Conservation (phyloP, 2,888 invertebrate genomes). For the Mechanitis mazaeus region DNA sequence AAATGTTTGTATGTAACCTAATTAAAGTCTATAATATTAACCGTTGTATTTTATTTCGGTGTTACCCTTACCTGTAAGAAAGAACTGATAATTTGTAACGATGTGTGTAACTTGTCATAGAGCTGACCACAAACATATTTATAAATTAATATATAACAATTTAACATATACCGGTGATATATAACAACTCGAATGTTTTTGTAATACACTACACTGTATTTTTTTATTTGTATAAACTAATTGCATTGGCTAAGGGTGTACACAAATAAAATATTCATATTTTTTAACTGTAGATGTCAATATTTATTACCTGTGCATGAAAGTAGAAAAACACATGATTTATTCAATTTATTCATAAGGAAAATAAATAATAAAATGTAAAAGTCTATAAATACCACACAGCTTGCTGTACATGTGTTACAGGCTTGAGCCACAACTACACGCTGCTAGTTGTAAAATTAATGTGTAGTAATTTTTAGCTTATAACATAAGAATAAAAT, state of each 20-base stretch:
- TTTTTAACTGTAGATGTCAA: too few relatives aligned
- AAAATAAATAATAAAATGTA: too few relatives aligned
- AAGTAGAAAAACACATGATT: too few relatives aligned
- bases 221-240: slow-evolving; percentile 5
- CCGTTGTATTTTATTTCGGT: slow-evolving; percentile 49
- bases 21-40: slow-evolving; percentile 75
- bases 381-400: neutral
- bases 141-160: neutral
- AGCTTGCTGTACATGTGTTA: slow-evolving; percentile 4
- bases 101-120: neutral
- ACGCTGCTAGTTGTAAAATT: slow-evolving; percentile 3
- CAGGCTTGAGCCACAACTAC: neutral
- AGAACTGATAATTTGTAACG: slow-evolving; percentile 6
- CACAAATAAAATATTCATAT: neutral
- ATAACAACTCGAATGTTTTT: neutral
- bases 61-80: slow-evolving; percentile 5
- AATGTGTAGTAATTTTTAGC: neutral
- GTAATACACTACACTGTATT: neutral
- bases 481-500: slow-evolving; percentile 1
- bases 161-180: slow-evolving; percentile 1
- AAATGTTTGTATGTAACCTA: slow-evolving; percentile 76
- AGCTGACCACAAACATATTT: too few relatives aligned
- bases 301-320: too few relatives aligned
- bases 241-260: neutral
- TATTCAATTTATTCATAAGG: too few relatives aligned